Evolutionary conservation across 2,797 vertebrate species (phyloP).

Genomic region (Rhinichthys osculus): DNA sequence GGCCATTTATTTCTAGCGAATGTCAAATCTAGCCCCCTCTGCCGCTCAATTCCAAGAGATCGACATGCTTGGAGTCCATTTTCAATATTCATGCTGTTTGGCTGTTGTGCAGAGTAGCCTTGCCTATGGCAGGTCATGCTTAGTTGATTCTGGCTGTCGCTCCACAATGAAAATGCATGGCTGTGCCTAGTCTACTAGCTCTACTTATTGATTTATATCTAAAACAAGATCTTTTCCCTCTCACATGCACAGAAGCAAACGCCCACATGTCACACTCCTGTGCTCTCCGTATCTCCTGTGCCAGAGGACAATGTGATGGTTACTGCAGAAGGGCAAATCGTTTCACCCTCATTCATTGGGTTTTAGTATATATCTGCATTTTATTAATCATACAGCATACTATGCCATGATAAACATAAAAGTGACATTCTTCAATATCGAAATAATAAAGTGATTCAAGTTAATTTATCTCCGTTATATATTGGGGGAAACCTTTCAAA

Average conservation of each 20-base stretch:
- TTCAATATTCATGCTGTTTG: constrained; percentile 77
- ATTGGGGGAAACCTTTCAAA: constrained; percentile 10
- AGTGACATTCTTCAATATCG: background rate
- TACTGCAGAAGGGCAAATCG: background rate
- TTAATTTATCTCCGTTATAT: background rate
- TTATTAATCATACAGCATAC: background rate
- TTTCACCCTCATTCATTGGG: background rate
- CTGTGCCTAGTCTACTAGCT: constrained; percentile 68
- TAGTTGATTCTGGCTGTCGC: constrained; percentile 72
- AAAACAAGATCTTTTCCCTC: constrained; percentile 64
- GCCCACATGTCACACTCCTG: constrained; percentile 1
- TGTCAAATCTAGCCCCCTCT: constrained; percentile 73
- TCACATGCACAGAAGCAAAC: constrained; percentile 16
- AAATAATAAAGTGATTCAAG: background rate
- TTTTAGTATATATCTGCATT: background rate
- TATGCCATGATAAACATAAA: background rate
- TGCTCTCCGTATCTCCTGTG: constrained; percentile 45
- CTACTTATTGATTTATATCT: constrained; percentile 78
- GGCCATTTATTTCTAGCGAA: constrained; percentile 80
- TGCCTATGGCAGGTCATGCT: constrained; percentile 69
- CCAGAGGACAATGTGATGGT: constrained; percentile 50
- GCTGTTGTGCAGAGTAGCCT: constrained; percentile 68
- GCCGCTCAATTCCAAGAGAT: constrained; percentile 67
- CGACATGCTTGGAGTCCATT: constrained; percentile 72
- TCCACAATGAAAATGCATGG: constrained; percentile 74